Percentiles rank a stretch among this genome's conserved stretches.
Evolutionary conservation across 2,888 invertebrate species (phyloP).

Genomic region (Smittia sp.): DNA sequence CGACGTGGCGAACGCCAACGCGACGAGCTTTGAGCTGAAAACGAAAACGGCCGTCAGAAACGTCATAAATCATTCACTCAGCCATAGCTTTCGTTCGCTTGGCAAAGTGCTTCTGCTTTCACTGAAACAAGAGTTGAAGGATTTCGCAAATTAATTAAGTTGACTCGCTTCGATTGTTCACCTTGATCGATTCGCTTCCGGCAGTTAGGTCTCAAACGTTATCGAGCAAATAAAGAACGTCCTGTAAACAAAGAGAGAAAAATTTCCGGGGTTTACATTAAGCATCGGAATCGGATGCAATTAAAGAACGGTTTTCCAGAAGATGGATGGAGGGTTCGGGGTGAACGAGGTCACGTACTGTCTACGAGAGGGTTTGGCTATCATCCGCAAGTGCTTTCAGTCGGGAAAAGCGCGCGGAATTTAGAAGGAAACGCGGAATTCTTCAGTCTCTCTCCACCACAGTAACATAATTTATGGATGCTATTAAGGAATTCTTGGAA

Average conservation of each 20-base stretch:
- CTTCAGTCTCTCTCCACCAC: no score
- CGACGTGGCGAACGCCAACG: neutral
- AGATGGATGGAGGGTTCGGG: no score
- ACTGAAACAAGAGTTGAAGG: no score
- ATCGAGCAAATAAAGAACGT: constrained; percentile 6
- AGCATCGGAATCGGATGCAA: neutral
- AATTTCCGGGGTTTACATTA: neutral
- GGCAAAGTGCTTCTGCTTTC: neutral
- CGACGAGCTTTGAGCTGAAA: neutral
- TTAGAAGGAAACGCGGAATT: no score
- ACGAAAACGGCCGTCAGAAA: neutral
- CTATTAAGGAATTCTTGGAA: no score
- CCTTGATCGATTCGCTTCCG: neutral
- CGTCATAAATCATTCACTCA: constrained; percentile 2
- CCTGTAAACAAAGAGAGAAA: neutral
- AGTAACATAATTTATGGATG: no score
- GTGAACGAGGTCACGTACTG: no score
- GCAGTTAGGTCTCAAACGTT: neutral
- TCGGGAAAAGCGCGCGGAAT: no score
- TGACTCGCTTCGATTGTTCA: neutral
- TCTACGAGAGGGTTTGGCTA: no score
- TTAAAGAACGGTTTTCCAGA: neutral
- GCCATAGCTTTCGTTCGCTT: neutral
- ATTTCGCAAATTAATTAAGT: neutral
- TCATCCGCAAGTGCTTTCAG: no score